Evolutionary conservation across 2,888 invertebrate genomes (phyloP).

Genomic region (Limnephilus auricula): DNA sequence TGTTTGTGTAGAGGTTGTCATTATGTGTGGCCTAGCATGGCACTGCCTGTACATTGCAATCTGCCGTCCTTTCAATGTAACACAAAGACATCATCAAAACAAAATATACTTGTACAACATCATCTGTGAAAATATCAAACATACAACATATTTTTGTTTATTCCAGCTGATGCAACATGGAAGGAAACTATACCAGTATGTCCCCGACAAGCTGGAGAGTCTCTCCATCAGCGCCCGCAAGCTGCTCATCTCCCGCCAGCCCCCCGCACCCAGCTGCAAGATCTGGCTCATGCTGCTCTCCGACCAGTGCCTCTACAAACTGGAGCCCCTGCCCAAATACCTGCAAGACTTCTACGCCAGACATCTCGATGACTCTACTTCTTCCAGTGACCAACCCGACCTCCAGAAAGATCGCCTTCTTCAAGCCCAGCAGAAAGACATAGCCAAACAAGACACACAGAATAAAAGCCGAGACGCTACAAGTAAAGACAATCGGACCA

Average conservation of each 20-base stretch:
- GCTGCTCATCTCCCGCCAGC: constrained; percentile 59
- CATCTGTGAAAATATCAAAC: neutral
- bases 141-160: constrained; percentile 6
- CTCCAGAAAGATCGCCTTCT: constrained; percentile 11
- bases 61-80: neutral
- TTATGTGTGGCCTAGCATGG: too few relatives aligned
- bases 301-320: constrained; percentile 63
- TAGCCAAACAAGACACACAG: constrained; percentile 22
- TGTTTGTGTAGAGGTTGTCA: neutral
- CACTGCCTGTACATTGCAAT: too few relatives aligned
- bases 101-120: neutral
- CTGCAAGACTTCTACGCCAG: constrained; percentile 63
- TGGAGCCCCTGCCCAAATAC: constrained; percentile 64
- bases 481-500: constrained; percentile 37
- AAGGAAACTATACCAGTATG: constrained; percentile 56
- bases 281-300: constrained; percentile 63
- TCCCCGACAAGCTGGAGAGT: constrained; percentile 61
- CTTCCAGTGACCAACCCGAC: neutral
- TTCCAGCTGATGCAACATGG: constrained; percentile 64
- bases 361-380: constrained; percentile 60
- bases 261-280: constrained; percentile 57
- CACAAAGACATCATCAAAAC: too few relatives aligned
- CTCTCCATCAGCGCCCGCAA: constrained; percentile 62
- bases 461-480: neutral
- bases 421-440: constrained; percentile 1